A percentile compares a stretch with the other conserved stretches of the same genome.
Conservation (phyloP, 2,797 vertebrate species). For the Varecia variegata region DNA sequence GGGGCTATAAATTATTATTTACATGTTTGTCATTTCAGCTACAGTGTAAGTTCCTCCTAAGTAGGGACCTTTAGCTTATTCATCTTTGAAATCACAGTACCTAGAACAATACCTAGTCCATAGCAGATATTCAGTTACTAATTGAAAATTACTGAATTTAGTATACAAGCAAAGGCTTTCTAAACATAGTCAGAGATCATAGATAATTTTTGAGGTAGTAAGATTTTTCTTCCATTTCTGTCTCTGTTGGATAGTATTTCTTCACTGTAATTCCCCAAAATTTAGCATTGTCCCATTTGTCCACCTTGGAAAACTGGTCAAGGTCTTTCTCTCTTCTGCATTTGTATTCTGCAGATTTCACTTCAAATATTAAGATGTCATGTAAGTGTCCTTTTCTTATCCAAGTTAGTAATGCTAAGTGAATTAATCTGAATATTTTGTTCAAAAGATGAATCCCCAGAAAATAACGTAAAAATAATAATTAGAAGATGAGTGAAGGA, state of each 20-base stretch:
- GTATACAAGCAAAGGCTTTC: not conserved
- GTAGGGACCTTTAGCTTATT: not conserved
- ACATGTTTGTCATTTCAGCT: not conserved
- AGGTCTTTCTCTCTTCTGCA: not conserved
- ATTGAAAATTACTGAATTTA: not conserved
- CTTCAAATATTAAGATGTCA: not conserved
- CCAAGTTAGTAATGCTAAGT: not conserved
- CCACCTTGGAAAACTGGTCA: not conserved
- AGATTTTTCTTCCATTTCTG: constrained; percentile 32
- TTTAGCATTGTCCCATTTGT: not conserved
- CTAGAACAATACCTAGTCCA: not conserved
- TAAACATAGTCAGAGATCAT: not conserved
- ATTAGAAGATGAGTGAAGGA: not conserved
- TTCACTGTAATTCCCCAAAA: not conserved
- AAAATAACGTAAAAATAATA: not conserved
- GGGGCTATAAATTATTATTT: constrained; percentile 31
- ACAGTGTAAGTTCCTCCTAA: not conserved
- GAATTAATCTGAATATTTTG: constrained; percentile 24
- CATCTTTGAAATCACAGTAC: not conserved
- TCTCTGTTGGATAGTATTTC: not conserved
- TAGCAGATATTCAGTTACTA: not conserved
- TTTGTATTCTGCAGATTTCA: not conserved
- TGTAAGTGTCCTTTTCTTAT: not conserved
- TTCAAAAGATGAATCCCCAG: not conserved
- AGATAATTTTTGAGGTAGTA: not conserved